These are phyloP conservation scores for Hafferia zeledoni DNA, from an alignment of 2,797 vertebrate species.

Conservation along the genomic window DNA sequence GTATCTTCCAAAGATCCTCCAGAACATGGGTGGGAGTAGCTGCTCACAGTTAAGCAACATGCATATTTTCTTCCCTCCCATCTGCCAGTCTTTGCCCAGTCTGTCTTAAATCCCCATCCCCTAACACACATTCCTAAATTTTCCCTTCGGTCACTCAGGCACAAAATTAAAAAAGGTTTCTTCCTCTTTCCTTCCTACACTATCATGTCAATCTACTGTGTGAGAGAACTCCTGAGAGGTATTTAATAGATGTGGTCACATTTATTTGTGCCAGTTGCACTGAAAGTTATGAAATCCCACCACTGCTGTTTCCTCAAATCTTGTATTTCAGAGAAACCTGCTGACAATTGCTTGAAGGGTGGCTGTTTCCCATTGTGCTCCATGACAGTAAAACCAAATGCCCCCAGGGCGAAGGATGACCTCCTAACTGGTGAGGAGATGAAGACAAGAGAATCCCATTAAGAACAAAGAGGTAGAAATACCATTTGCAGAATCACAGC, in stretches of 20 bases:
- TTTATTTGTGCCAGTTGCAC: neutral
- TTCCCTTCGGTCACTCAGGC: neutral
- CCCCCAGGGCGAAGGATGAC: neutral
- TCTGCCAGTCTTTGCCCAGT: neutral
- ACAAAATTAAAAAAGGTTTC: neutral
- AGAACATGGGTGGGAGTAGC: neutral
- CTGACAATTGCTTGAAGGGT: neutral
- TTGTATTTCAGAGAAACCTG: neutral
- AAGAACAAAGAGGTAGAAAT: slow-evolving; percentile 8
- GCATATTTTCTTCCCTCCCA: neutral
- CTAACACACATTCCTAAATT: neutral
- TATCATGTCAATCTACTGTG: neutral
- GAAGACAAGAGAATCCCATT: neutral
- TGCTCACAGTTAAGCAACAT: neutral
- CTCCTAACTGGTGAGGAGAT: neutral
- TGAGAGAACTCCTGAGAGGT: neutral
- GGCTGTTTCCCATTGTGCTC: neutral
- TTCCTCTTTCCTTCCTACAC: neutral
- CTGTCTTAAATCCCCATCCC: neutral
- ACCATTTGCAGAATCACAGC: neutral
- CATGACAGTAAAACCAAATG: neutral
- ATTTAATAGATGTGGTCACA: neutral
- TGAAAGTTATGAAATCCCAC: neutral
- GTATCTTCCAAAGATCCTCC: neutral
- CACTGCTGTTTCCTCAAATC: neutral